Evolutionary conservation across 1,140 invertebrate genomes (phyloP).

Genomic region (Euura saliciscinereae): DNA sequence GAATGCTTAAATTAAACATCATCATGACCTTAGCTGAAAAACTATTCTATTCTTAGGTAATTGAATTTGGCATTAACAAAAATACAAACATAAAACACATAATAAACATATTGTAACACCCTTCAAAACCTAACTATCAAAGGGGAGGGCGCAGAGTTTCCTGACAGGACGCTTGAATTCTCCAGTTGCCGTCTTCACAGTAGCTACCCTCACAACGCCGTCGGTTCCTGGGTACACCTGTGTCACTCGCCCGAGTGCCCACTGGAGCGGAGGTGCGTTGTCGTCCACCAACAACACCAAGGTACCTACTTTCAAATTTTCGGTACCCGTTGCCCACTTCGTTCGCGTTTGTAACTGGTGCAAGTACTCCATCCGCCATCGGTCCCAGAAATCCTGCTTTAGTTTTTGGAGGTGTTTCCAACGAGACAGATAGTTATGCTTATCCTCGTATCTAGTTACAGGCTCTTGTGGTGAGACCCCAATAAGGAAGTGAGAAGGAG

Average conservation of each 20-base stretch:
- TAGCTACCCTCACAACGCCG: conserved; percentile 11
- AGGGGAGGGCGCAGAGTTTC: no score
- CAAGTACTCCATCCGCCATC: conserved; percentile 36
- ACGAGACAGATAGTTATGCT: conserved; percentile 17
- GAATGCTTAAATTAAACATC: no score
- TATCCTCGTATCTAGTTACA: conserved; percentile 17
- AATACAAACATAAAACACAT: no score
- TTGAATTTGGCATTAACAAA: no score
- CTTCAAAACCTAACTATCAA: no score
- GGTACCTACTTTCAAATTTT: conserved; percentile 14
- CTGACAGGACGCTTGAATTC: no score
- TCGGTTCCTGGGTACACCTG: conserved; percentile 22
- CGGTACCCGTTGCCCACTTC: conserved; percentile 18
- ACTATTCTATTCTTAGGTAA: no score
- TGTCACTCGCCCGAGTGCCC: no score
- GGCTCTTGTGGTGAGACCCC: conserved; percentile 14
- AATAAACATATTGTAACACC: no score
- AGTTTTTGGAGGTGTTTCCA: conserved; percentile 33
- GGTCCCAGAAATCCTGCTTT: conserved; percentile 33
- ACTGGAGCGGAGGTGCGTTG: conserved; percentile 14
- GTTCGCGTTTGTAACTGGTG: conserved; percentile 17
- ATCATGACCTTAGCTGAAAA: no score
- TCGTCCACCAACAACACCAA: conserved; percentile 20
- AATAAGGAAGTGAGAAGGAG: conserved; percentile 23
- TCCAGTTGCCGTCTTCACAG: conserved; percentile 11